These are phyloP conservation scores for Mesoligia furuncula DNA, from an alignment of 2,888 invertebrate species.

Conservation along the genomic window DNA sequence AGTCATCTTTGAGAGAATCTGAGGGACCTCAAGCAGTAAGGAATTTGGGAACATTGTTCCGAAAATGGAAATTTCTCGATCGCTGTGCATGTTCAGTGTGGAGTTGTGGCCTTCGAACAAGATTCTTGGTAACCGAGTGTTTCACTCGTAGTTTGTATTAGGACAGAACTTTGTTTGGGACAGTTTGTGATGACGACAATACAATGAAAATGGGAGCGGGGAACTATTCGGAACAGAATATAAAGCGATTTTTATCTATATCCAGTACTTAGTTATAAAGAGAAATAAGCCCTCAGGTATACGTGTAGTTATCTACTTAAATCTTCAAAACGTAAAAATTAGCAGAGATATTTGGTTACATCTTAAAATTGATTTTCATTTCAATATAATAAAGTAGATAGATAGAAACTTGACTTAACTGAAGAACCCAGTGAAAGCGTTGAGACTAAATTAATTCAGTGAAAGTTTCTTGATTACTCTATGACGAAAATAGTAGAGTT, in stretches of 20 bases:
- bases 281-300: neutral
- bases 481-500: slow-evolving; percentile 39
- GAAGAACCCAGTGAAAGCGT: slow-evolving; percentile 19
- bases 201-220: neutral
- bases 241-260: neutral
- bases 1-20: slow-evolving; percentile 27
- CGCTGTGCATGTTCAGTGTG: slow-evolving; percentile 13
- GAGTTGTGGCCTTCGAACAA: slow-evolving; percentile 19
- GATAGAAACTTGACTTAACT: slow-evolving; percentile 22
- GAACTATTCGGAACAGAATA: neutral
- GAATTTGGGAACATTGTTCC: slow-evolving; percentile 19
- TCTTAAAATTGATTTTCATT: slow-evolving; percentile 4
- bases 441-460: slow-evolving; percentile 38
- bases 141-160: neutral
- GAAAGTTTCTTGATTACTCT: slow-evolving; percentile 45
- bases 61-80: slow-evolving; percentile 31
- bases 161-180: slow-evolving; percentile 4
- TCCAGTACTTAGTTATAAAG: neutral
- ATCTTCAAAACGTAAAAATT: neutral
- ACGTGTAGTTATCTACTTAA: neutral
- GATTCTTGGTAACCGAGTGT: neutral
- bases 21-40: slow-evolving; percentile 1
- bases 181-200: neutral
- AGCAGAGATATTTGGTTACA: neutral
- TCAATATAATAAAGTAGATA: neutral